Base-by-base conservation (phyloP, 2,888 invertebrate species). In the Noctua janthe region DNA sequence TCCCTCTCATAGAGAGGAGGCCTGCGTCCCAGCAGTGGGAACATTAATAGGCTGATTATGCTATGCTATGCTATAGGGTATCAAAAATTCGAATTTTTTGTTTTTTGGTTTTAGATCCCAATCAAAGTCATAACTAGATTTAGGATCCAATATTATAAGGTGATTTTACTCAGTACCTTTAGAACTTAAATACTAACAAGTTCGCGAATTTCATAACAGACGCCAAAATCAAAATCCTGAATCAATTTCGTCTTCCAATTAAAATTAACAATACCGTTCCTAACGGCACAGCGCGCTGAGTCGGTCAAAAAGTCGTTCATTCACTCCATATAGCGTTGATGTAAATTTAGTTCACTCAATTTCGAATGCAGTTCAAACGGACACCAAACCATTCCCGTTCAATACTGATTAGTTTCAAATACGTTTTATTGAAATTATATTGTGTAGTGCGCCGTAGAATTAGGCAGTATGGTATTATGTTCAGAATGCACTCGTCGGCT, bases 361-460 rank as follows among this genome's bases (percentile, higher is more conserved):
- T 88, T 84, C 73, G 73, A 80, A 80, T 80, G 84, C 77, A 71
- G 80, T 88, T 74, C 54, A 66, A 77, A 79, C 71, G 71, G 70
- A 80, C 56, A 77, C 39, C 2, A 49, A n/a, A 74, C 72, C 11
- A 10, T 59, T 71, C 47, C n/a, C 69, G 54, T 77, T 76, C 78
- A 62, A 78, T 66, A 51, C 71, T 76, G 75, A 86, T 88, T 84
- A 82, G 79, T 71, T 79, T 72, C 76, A 81, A 78, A 78, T 80
- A 74, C 78, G 78, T 87, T 86, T 87, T 72, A 87, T 88, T 86
- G 88, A 84, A 86, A 88, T 87, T 84, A 86, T 84, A 81, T 76
- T 80, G 78, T 80, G 64, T 76, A 47, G 72, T 62, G 71, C 62
- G 67, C 39, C 35, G 56, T 83, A 56, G 74, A 80, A 87, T 80